Conservation (phyloP, 2,113 vertebrate genomes). For the Pionites leucogaster region DNA sequence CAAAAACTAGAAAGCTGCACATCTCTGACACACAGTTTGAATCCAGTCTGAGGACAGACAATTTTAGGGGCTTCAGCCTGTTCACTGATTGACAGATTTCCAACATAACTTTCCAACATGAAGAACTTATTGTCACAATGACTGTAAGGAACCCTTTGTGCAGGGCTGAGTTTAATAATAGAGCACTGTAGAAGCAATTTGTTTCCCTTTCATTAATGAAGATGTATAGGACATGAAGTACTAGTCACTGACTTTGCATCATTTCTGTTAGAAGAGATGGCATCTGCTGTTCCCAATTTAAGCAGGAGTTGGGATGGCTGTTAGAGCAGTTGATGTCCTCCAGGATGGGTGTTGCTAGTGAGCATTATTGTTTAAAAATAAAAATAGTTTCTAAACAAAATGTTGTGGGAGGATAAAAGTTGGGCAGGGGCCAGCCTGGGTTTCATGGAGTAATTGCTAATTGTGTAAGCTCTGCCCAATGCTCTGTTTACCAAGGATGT, state of each 20-base stretch:
- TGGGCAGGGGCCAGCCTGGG: conserved; percentile 18
- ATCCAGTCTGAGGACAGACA: background rate
- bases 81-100: background rate
- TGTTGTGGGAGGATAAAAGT: conserved; percentile 45
- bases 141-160: background rate
- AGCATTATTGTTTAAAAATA: conserved; percentile 43
- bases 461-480: conserved; percentile 60
- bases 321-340: conserved; percentile 8
- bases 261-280: background rate
- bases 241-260: background rate
- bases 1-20: background rate
- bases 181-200: conserved; percentile 1
- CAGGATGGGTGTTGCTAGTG: conserved; percentile 54
- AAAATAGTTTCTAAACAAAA: conserved; percentile 65
- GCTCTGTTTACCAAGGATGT: conserved; percentile 73
- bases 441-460: conserved; percentile 54
- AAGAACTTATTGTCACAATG: background rate
- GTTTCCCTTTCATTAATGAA: conserved; percentile 51
- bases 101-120: background rate
- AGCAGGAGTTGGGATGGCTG: background rate
- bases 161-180: background rate
- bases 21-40: background rate
- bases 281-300: background rate
- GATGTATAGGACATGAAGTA: conserved; percentile 25
- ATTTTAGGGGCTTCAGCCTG: background rate